These are phyloP conservation scores for Atherinomorus stipes DNA, from an alignment of 2,113 vertebrate species.

Conservation along the genomic window DNA sequence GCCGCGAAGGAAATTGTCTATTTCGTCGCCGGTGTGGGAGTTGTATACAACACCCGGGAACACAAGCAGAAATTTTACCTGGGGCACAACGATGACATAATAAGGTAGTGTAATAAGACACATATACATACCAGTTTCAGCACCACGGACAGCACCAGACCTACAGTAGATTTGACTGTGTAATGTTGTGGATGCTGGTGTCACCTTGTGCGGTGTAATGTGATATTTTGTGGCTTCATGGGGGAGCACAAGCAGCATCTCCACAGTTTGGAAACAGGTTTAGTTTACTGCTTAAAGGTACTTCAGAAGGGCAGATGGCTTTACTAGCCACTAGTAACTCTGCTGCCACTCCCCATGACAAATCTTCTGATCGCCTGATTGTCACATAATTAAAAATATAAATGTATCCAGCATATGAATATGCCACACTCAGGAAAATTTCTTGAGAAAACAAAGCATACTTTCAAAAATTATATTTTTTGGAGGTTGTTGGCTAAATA, in stretches of 20 bases:
- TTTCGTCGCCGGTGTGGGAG: constrained; percentile 96
- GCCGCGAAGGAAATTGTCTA: constrained; percentile 97
- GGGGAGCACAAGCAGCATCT: constrained; percentile 17
- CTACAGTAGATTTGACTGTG: constrained; percentile 6
- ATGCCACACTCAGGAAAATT: not conserved
- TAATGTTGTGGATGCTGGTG: constrained; percentile 44
- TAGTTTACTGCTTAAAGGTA: constrained; percentile 46
- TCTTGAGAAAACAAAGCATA: not conserved
- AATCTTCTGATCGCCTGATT: not conserved
- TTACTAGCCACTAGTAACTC: not conserved
- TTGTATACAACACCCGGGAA: constrained; percentile 97
- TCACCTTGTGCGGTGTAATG: constrained; percentile 67
- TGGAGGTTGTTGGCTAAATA: not conserved
- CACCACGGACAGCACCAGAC: constrained; percentile 66
- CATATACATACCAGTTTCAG: constrained; percentile 47
- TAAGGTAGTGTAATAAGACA: constrained; percentile 86
- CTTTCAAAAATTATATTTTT: not conserved
- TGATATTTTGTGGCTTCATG: constrained; percentile 37
- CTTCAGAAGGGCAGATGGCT: constrained; percentile 5
- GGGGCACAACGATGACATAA: constrained; percentile 99
- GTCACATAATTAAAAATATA: not conserved
- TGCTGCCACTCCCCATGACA: constrained; percentile 15
- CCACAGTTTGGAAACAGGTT: constrained; percentile 7
- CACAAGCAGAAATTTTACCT: constrained; percentile 99
- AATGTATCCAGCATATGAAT: not conserved